A percentile compares a stretch with the other conserved stretches of the same genome.
These are phyloP conservation scores for Meteorus colon DNA, from an alignment of 2,888 invertebrate genomes.

Conservation along the genomic window DNA sequence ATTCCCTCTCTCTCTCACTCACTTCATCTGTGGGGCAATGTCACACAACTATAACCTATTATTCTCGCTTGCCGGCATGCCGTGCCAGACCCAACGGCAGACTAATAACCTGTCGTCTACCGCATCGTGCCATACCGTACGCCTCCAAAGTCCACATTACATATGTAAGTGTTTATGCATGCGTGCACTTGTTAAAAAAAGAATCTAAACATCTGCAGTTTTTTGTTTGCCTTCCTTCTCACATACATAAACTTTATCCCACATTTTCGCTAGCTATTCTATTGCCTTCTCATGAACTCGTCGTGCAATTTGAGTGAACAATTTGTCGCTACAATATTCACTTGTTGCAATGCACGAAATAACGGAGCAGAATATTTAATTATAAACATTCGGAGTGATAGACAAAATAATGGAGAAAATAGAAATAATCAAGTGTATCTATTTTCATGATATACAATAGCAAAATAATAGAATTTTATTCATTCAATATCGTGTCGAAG, in stretches of 20 bases:
- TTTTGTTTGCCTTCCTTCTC: not conserved
- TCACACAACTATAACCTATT: constrained; percentile 65
- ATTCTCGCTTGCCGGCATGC: constrained; percentile 60
- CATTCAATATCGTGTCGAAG: no score
- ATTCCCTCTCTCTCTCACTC: constrained; percentile 53
- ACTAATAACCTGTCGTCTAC: constrained; percentile 63
- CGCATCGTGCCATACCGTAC: not conserved
- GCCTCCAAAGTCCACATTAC: constrained; percentile 7
- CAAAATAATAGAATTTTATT: no score
- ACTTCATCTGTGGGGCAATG: constrained; percentile 66
- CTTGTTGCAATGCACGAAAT: no score
- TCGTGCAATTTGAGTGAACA: no score
- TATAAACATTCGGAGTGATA: no score
- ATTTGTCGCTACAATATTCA: no score
- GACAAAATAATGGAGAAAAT: no score
- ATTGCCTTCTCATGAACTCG: no score
- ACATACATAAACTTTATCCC: not conserved
- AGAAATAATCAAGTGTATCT: no score
- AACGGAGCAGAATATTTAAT: no score
- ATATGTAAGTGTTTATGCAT: constrained; percentile 14
- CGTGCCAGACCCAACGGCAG: constrained; percentile 63
- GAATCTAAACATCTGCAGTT: not conserved
- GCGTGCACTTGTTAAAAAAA: constrained; percentile 17
- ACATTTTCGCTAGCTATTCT: no score
- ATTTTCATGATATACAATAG: no score